Evolutionary conservation across 2,888 invertebrate species (phyloP).

Genomic region (Aspidiotus destructor): DNA sequence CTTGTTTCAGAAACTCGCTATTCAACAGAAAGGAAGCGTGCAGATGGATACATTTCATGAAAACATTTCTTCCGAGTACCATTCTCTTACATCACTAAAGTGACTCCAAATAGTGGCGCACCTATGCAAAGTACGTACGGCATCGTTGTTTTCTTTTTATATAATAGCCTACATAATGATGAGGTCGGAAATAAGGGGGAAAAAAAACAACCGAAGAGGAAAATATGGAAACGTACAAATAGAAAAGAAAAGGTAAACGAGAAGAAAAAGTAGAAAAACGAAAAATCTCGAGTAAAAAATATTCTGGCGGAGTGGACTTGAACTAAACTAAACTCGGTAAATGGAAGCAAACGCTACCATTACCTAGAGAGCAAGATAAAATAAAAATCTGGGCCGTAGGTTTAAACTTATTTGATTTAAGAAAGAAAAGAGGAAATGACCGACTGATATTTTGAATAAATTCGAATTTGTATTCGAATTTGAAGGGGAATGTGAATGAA

Average conservation of each 20-base stretch:
- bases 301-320: constrained; percentile 15
- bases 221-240: too few species aligned
- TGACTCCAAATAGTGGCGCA: constrained; percentile 28
- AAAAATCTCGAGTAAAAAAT: background rate
- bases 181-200: constrained; percentile 23
- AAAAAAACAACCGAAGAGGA: background rate
- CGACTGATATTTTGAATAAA: too few species aligned
- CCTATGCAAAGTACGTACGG: constrained; percentile 19
- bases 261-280: background rate
- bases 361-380: background rate
- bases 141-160: constrained; percentile 21
- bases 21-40: constrained; percentile 21
- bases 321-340: constrained; percentile 16
- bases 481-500: too few species aligned
- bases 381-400: too few species aligned
- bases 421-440: too few species aligned
- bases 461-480: too few species aligned
- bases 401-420: too few species aligned
- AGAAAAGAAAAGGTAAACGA: too few species aligned
- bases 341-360: constrained; percentile 20
- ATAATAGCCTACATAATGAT: constrained; percentile 21
- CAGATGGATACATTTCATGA: constrained; percentile 26
- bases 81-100: constrained; percentile 18
- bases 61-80: constrained; percentile 22
- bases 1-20: too few species aligned